phyloP scores from a whole-genome alignment of 2,113 vertebrate species.

The Ameiurus melas region DNA sequence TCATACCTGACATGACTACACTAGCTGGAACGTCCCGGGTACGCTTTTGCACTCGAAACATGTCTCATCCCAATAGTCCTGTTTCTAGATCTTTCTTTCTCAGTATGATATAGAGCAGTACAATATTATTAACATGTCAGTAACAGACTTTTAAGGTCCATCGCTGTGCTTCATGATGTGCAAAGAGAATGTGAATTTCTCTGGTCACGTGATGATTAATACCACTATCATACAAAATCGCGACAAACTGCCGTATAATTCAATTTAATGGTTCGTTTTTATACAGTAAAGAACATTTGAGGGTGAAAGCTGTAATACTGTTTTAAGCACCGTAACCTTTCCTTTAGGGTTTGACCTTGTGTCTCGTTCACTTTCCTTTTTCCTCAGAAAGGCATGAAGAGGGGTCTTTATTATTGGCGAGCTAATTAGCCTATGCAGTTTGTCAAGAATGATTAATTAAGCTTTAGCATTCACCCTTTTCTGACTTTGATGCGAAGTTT shows the following conservation, averaged over 20 bases:
- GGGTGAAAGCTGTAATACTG: background rate
- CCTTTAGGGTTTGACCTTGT: slow-evolving; percentile 1
- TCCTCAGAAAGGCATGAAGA: slow-evolving; percentile 13
- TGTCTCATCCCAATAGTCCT: background rate
- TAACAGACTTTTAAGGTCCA: background rate
- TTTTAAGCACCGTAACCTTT: background rate
- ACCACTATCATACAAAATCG: background rate
- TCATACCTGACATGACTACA: background rate
- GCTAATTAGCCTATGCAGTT: slow-evolving; percentile 32
- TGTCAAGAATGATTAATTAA: slow-evolving; percentile 40
- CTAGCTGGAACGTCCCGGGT: background rate
- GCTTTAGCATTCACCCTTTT: slow-evolving; percentile 7
- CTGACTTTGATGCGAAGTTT: slow-evolving; percentile 20
- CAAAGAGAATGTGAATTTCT: background rate
- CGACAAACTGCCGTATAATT: background rate
- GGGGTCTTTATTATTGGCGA: background rate
- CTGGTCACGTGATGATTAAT: background rate
- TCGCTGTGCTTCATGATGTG: background rate
- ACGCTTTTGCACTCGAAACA: background rate
- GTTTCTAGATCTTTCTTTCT: background rate
- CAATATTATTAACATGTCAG: background rate
- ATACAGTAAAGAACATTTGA: background rate
- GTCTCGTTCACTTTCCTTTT: background rate
- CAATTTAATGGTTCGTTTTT: background rate
- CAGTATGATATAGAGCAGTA: background rate